Percentiles rank a stretch among this genome's conserved stretches.
These are phyloP conservation scores for Diabrotica balteata DNA, from an alignment of 2,888 invertebrate species.

Conservation along the genomic window DNA sequence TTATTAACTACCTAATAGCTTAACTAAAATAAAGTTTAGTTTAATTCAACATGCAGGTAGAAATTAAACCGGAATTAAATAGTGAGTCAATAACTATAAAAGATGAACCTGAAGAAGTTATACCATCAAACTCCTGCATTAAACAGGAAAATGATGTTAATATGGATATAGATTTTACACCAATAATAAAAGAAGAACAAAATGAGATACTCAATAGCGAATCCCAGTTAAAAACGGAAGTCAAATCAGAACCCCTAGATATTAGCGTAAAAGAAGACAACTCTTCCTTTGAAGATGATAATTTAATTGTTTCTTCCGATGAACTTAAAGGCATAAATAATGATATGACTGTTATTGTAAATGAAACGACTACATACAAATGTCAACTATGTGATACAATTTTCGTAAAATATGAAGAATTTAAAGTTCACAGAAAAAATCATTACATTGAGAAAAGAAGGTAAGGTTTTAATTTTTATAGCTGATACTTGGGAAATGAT, in stretches of 20 bases:
- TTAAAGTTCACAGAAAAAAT: slow-evolving; percentile 43
- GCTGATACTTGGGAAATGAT: too few relatives aligned
- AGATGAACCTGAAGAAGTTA: neutral
- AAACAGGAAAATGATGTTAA: neutral
- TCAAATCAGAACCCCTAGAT: slow-evolving; percentile 1
- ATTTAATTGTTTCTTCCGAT: slow-evolving; percentile 6
- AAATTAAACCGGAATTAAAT: neutral
- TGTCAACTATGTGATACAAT: slow-evolving; percentile 44
- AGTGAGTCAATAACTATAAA: neutral
- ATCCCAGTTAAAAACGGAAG: neutral
- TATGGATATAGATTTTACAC: neutral
- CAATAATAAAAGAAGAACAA: slow-evolving; percentile 3
- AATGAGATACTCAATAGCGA: neutral
- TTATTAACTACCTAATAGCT: neutral
- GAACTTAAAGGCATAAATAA: slow-evolving; percentile 7
- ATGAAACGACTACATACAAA: slow-evolving; percentile 40
- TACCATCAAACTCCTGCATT: neutral
- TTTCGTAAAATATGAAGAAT: slow-evolving; percentile 43
- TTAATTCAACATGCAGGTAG: slow-evolving; percentile 4
- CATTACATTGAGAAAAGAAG: slow-evolving; percentile 49
- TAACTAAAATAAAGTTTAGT: neutral
- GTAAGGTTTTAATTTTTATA: slow-evolving; percentile 20
- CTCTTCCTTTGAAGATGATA: neutral
- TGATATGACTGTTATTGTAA: slow-evolving; percentile 11
- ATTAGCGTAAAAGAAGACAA: neutral